Base-by-base conservation (phyloP, 2,113 vertebrate genomes). In the Otus sunia region DNA sequence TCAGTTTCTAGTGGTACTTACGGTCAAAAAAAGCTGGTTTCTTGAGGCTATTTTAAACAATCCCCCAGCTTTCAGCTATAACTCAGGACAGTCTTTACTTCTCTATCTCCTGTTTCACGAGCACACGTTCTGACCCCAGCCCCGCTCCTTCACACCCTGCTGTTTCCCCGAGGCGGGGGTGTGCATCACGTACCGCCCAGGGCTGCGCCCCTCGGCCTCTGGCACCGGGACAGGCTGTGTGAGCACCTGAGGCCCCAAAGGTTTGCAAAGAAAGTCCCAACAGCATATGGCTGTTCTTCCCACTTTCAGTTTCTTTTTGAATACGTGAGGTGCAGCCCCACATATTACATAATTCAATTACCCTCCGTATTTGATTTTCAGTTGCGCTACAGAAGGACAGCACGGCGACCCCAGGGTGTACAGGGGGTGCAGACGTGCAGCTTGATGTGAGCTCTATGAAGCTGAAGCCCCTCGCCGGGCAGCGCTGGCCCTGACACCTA, bases 171-270 rank as follows among this genome's bases (percentile, higher is more conserved):
- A 10, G 32, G 64, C 55, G 41, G 60, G 27, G 36, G 20, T 10
- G 49, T 2, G 3, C n/a, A 2, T 6, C 37, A 2, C 22, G 4
- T 6, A 23, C n/a, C 3, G 0, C 23, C 1, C 36, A 12, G 58
- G 34, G 30, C 30, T 15, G 7, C 5, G 5, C 16, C 39, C 6
- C 0, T 3, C 10, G 0, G 26, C 23, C 37, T 12, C 47, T 32
- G 2, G 0, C 55, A 5, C 4, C 1, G 3, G 3, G 9, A 26
- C 4, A 9, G 52, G 64, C 25, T 15, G 7, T 4, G 5, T 0
- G 18, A 11, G 45, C 56, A 11, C 0, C 2, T 0, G 30, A 12
- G 23, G 32, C 37, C 55, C 49, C 10, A 10, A 34, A 29, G 1
- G 6, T 43, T 18, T 18, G 10, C 7, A 15, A 36, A 34, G 36